phyloP scores from a whole-genome alignment of 64 coral and sea anemone genomes.

The Porites lutea region DNA sequence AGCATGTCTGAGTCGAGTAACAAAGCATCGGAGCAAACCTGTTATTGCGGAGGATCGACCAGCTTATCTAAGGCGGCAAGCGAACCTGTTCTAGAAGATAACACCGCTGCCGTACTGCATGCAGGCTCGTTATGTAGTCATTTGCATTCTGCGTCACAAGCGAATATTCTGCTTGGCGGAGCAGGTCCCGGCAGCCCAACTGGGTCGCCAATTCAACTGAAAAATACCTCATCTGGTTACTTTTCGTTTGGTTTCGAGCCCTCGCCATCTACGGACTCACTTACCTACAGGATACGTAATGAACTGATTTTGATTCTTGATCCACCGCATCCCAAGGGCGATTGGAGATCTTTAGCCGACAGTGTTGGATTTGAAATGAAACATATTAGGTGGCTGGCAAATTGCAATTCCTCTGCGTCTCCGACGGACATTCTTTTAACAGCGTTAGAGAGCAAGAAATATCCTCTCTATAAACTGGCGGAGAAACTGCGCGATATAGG shows the following conservation, averaged over 20 bases:
- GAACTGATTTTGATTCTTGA: slow-evolving; percentile 13
- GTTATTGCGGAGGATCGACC: background rate
- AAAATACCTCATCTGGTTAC: background rate
- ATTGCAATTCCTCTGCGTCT: background rate
- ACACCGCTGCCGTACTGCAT: background rate
- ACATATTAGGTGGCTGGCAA: slow-evolving; percentile 4
- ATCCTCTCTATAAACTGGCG: background rate
- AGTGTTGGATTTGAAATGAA: background rate
- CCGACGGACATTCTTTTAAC: slow-evolving; percentile 3
- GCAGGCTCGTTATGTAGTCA: background rate
- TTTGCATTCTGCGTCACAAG: background rate
- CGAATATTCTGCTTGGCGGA: background rate
- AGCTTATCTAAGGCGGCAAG: background rate
- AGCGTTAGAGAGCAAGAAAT: background rate
- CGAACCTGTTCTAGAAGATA: background rate
- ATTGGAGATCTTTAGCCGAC: slow-evolving; percentile 38
- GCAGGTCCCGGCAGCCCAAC: background rate
- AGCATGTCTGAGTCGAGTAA: background rate
- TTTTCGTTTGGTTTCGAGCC: slow-evolving; percentile 40
- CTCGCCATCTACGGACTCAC: background rate
- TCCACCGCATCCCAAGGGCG: slow-evolving; percentile 12
- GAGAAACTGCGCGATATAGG: background rate
- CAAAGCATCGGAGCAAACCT: background rate
- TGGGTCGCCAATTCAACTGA: background rate
- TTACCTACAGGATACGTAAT: slow-evolving; percentile 8